Evolutionary conservation across 1,140 invertebrate genomes (phyloP).

Genomic region (Cataglyphis hispanica): DNA sequence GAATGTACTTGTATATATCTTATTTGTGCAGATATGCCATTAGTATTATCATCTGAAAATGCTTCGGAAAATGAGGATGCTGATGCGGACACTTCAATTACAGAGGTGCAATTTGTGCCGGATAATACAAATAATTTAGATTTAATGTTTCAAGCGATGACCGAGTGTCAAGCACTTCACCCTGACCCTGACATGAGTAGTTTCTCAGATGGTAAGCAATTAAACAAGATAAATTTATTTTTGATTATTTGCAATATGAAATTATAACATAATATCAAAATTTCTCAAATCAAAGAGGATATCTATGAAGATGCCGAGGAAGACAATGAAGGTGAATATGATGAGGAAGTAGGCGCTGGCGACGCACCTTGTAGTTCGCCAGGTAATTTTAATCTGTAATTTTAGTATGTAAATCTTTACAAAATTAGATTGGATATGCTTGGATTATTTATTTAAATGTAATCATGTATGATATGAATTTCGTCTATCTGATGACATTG

Average conservation of each 20-base stretch:
- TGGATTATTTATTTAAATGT: background rate
- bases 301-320: conserved; percentile 87
- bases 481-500: too few species aligned
- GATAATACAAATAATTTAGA: conserved; percentile 88
- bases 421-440: background rate
- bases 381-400: too few species aligned
- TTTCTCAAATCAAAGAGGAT: conserved; percentile 82
- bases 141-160: conserved; percentile 90
- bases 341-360: conserved; percentile 80
- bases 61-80: conserved; percentile 86
- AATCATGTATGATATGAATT: background rate
- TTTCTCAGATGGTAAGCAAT: conserved; percentile 85
- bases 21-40: conserved; percentile 75
- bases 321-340: conserved; percentile 82
- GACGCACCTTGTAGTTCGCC: conserved; percentile 82
- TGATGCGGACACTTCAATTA: conserved; percentile 85
- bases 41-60: conserved; percentile 79
- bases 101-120: conserved; percentile 91
- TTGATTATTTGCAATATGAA: conserved; percentile 16
- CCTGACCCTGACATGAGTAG: conserved; percentile 88
- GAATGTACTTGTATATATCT: conserved; percentile 31
- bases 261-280: background rate
- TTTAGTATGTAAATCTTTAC: background rate
- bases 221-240: conserved; percentile 6
- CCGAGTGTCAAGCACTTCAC: conserved; percentile 90